These are phyloP conservation scores for Desmophyllum pertusum DNA, from an alignment of 92 coral and sea anemone species.

Conservation along the genomic window DNA sequence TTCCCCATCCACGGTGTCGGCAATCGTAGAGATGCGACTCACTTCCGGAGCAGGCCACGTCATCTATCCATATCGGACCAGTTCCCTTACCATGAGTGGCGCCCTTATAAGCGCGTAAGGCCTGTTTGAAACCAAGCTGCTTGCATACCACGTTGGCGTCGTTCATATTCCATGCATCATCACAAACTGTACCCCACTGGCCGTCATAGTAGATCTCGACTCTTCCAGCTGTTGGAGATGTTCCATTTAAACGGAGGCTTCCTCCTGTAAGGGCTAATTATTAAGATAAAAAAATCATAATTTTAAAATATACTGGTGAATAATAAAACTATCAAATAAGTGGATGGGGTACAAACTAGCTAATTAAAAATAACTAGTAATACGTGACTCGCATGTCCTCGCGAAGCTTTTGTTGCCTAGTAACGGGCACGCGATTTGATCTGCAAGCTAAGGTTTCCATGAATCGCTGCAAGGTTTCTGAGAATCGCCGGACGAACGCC, in stretches of 20 bases:
- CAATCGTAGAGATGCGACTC: constrained; percentile 39
- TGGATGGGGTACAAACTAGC: no score
- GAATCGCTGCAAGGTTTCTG: no score
- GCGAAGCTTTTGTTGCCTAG: no score
- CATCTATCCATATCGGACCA: constrained; percentile 51
- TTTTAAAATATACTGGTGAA: not conserved
- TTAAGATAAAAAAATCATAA: not conserved
- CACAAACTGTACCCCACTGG: constrained; percentile 50
- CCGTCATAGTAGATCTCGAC: constrained; percentile 25
- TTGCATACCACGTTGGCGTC: constrained; percentile 42
- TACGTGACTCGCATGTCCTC: no score
- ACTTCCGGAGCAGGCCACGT: constrained; percentile 23
- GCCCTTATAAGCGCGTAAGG: constrained; percentile 2
- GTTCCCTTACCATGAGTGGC: constrained; percentile 36
- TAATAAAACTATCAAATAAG: no score
- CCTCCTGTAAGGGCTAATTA: constrained; percentile 13
- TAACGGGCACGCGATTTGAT: no score
- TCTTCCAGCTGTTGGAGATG: constrained; percentile 23
- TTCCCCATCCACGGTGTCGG: constrained; percentile 32
- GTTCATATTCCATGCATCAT: constrained; percentile 33
- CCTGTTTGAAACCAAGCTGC: constrained; percentile 45
- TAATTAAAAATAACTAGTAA: no score
- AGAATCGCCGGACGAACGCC: no score
- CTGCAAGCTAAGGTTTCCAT: no score
- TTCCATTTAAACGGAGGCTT: constrained; percentile 18